Percentiles rank a stretch among this genome's conserved stretches.
Evolutionary conservation across 2,888 invertebrate genomes (phyloP).

Genomic region (Cheilosia pagana): DNA sequence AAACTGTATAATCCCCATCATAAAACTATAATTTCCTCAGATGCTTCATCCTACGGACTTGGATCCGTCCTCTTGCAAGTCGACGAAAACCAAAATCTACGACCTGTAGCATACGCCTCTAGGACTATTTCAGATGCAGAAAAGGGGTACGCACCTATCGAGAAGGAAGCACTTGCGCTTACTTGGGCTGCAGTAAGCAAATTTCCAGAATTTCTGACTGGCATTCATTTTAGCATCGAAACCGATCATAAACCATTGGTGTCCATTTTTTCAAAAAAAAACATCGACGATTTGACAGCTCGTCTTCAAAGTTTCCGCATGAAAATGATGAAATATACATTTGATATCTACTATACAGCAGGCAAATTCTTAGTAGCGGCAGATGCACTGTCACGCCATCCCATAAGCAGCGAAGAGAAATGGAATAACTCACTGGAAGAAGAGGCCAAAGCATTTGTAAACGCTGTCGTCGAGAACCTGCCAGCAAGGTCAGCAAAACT

Average conservation of each 20-base stretch:
- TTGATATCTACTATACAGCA: conserved; percentile 62
- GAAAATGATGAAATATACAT: conserved; percentile 64
- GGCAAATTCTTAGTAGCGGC: conserved; percentile 68
- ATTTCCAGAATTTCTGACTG: no score
- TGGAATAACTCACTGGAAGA: no score
- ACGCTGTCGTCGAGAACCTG: neutral
- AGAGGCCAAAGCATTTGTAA: no score
- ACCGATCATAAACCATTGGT: conserved; percentile 74
- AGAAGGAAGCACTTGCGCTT: no score
- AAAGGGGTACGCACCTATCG: conserved; percentile 65
- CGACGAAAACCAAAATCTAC: conserved; percentile 23
- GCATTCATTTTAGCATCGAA: conserved; percentile 66
- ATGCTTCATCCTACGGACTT: conserved; percentile 45
- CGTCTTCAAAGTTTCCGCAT: conserved; percentile 66
- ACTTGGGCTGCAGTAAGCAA: no score
- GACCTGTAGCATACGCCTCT: conserved; percentile 52
- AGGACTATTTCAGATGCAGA: conserved; percentile 67
- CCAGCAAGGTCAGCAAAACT: neutral
- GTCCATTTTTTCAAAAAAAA: conserved; percentile 57
- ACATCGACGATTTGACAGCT: conserved; percentile 49
- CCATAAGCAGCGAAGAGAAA: conserved; percentile 23
- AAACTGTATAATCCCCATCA: neutral
- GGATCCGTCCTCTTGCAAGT: conserved; percentile 36
- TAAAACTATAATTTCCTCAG: neutral
- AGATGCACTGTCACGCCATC: conserved; percentile 64